phyloP scores from a whole-genome alignment of 2,888 invertebrate genomes.

The Pammene fasciana region DNA sequence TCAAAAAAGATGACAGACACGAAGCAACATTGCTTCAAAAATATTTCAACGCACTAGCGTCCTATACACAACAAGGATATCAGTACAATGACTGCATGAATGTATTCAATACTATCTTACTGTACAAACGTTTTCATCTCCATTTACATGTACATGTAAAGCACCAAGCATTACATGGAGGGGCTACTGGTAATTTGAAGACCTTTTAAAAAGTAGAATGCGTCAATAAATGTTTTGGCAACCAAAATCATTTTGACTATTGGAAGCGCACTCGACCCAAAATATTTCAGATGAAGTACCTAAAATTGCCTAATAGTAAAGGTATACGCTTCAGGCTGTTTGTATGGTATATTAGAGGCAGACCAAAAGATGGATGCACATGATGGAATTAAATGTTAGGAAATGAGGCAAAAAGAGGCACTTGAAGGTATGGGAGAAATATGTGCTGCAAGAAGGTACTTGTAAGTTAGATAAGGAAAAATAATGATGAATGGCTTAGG shows the following conservation, averaged over 20 bases:
- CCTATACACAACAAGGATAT: not conserved
- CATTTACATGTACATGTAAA: too few species aligned
- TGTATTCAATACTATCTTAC: not conserved
- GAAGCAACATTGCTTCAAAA: slow-evolving; percentile 13
- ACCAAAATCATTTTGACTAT: too few species aligned
- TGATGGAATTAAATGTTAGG: not conserved
- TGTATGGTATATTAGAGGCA: too few species aligned
- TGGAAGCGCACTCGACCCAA: too few species aligned
- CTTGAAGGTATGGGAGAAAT: not conserved
- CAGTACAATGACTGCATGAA: slow-evolving; percentile 23
- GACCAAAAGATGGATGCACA: too few species aligned
- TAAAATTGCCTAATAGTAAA: too few species aligned
- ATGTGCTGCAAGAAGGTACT: not conserved
- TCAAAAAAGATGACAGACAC: slow-evolving; percentile 27
- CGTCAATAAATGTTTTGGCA: too few species aligned
- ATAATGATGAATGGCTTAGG: not conserved
- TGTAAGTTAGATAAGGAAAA: not conserved
- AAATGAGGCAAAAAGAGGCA: not conserved
- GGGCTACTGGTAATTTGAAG: not conserved
- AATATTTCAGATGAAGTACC: too few species aligned
- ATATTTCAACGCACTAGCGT: slow-evolving; percentile 20
- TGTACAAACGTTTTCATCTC: not conserved
- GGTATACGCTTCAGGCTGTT: too few species aligned
- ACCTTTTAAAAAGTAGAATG: not conserved
- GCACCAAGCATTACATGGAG: not conserved